These are phyloP conservation scores for Climacteris rufus DNA, from an alignment of 2,113 vertebrate genomes.

Conservation along the genomic window DNA sequence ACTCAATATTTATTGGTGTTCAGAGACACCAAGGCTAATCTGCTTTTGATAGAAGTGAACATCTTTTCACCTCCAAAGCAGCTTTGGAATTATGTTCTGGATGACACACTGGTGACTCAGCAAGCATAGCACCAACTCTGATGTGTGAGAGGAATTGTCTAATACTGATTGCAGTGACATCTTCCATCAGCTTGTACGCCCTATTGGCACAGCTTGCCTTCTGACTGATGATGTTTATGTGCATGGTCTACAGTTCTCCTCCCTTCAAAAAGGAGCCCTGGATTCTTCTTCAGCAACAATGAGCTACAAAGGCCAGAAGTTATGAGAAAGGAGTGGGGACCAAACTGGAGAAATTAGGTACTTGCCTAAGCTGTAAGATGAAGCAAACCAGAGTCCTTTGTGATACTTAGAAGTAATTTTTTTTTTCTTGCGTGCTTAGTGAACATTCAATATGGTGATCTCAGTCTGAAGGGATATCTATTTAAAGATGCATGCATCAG, in stretches of 20 bases:
- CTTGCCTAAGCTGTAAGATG: accelerated
- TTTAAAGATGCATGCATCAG: background rate
- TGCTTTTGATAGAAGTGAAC: background rate
- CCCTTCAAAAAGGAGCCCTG: background rate
- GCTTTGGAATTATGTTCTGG: background rate
- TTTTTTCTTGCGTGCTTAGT: background rate
- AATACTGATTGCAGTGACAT: background rate
- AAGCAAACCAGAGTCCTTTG: background rate
- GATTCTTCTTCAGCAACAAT: background rate
- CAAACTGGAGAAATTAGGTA: background rate
- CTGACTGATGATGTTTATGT: background rate
- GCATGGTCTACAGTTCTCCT: background rate
- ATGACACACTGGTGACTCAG: background rate
- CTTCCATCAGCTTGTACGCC: background rate
- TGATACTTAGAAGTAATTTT: background rate
- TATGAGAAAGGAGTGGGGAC: background rate
- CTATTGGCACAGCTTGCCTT: background rate
- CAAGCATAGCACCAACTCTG: background rate
- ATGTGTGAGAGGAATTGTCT: background rate
- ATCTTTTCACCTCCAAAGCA: background rate
- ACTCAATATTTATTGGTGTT: background rate
- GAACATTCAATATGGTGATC: background rate
- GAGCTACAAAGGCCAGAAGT: background rate
- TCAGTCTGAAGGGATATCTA: background rate
- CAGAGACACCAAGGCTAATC: background rate